These are phyloP conservation scores for Prunella himalayana DNA, from an alignment of 2,113 vertebrate genomes.

Conservation along the genomic window DNA sequence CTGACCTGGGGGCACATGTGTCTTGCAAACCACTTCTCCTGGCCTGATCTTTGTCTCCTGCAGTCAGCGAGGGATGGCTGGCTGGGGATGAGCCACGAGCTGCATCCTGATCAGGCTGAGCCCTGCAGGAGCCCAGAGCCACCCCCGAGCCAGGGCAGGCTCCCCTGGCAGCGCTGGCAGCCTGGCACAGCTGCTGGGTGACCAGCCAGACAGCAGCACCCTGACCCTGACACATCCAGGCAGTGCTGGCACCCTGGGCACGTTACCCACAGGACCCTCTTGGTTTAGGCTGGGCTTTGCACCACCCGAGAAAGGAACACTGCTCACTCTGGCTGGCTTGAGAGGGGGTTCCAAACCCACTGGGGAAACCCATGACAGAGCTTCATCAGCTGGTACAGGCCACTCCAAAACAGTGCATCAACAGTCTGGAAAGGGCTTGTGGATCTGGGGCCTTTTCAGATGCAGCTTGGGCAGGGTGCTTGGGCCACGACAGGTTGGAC, in stretches of 20 bases:
- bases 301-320: rapidly evolving
- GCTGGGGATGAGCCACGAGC: background rate
- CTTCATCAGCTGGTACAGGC: background rate
- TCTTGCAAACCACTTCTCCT: background rate
- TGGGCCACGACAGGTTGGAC: background rate
- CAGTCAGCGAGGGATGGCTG: background rate
- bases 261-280: rapidly evolving
- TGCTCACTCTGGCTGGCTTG: rapidly evolving
- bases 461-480: background rate
- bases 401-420: rapidly evolving
- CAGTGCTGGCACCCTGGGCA: rapidly evolving
- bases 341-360: too few relatives aligned
- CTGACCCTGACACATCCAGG: rapidly evolving
- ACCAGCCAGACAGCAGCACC: rapidly evolving
- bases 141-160: rapidly evolving
- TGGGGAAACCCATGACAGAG: rapidly evolving
- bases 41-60: background rate
- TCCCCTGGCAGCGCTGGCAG: background rate
- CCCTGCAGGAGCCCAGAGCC: background rate
- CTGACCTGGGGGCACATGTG: background rate
- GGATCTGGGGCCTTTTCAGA: background rate
- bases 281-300: rapidly evolving
- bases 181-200: background rate
- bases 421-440: rapidly evolving
- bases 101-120: background rate